Evolutionary conservation across 2,113 vertebrate species (phyloP).

Genomic region (Carassius gibelio): DNA sequence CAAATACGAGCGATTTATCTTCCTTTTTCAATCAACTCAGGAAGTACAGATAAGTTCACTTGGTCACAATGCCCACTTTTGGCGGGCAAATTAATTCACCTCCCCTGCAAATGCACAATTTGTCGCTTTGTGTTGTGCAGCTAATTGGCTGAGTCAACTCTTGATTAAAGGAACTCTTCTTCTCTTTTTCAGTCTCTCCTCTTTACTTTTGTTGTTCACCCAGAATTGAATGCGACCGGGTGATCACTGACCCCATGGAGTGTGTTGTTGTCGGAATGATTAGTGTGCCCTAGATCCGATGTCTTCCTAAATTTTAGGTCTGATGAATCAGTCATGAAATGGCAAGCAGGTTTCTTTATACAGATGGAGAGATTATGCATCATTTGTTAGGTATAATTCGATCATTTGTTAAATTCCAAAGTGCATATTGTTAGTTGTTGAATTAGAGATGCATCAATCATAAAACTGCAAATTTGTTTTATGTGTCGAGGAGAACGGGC

Average conservation of each 20-base stretch:
- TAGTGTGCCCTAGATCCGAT: not conserved
- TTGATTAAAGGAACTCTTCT: constrained; percentile 29
- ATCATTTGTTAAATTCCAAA: constrained; percentile 31
- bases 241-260: not conserved
- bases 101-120: constrained; percentile 38
- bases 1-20: constrained; percentile 55
- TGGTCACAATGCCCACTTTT: constrained; percentile 9
- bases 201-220: no score
- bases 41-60: constrained; percentile 9
- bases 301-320: not conserved
- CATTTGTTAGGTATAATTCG: constrained; percentile 12
- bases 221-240: not conserved
- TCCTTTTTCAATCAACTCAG: constrained; percentile 25
- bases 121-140: constrained; percentile 10
- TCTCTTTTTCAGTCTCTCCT: not conserved
- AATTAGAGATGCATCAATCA: constrained; percentile 22
- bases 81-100: constrained; percentile 40
- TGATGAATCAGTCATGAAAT: not conserved
- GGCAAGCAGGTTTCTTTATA: constrained; percentile 7
- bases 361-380: constrained; percentile 28
- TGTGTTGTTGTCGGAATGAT: not conserved
- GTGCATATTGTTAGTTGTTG: constrained; percentile 23
- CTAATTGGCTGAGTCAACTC: constrained; percentile 43
- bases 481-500: not conserved
- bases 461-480: not conserved